Evolutionary conservation across 2,797 vertebrate species (phyloP).

Genomic region (Hypotaenidia philippensis): DNA sequence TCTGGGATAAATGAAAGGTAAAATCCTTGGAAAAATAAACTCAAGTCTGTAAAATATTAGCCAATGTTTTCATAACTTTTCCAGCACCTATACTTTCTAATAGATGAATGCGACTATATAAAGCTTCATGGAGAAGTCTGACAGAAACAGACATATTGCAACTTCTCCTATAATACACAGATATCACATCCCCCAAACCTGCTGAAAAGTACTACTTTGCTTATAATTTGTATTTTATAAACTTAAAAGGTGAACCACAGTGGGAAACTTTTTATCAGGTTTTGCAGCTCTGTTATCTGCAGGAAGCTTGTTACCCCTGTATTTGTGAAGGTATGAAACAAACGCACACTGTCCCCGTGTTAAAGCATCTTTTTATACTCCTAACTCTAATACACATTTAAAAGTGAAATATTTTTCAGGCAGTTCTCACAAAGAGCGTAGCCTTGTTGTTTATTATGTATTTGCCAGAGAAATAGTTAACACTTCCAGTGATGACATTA

Average conservation of each 20-base stretch:
- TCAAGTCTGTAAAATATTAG: conserved; percentile 58
- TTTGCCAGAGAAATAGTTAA: not conserved
- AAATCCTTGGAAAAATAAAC: conserved; percentile 64
- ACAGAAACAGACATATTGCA: not conserved
- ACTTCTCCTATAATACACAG: not conserved
- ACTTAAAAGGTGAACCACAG: not conserved
- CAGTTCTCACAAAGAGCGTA: not conserved
- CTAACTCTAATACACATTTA: not conserved
- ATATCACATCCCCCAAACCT: not conserved
- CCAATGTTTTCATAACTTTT: conserved; percentile 61
- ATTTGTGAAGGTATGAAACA: not conserved
- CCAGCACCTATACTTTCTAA: conserved; percentile 7
- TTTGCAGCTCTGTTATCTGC: conserved; percentile 18
- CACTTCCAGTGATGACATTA: not conserved
- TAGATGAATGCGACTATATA: not conserved
- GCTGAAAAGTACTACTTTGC: not conserved
- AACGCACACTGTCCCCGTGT: not conserved
- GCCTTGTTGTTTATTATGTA: not conserved
- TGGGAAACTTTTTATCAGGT: not conserved
- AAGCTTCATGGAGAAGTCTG: not conserved
- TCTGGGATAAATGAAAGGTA: conserved; percentile 53
- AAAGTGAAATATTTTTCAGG: not conserved
- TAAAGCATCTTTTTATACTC: not conserved
- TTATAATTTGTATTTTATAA: not conserved
- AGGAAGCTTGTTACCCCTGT: not conserved